Conservation (phyloP, 2,888 invertebrate species). For the Panzeria rudis region DNA sequence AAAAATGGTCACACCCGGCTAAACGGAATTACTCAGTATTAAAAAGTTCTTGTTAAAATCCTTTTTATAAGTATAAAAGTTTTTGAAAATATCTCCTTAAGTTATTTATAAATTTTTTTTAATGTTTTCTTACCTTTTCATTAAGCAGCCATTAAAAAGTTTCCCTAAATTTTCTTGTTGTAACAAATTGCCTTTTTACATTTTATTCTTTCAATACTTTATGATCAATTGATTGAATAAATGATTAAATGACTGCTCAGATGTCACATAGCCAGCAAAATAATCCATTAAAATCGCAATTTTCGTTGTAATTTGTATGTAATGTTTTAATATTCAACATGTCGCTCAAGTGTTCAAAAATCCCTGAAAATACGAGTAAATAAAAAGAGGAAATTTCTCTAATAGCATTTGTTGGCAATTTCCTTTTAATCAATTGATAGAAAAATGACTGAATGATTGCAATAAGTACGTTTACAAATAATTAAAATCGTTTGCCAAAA, state of each 20-base stretch:
- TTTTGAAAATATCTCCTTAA: too few species aligned
- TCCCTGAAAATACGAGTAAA: neutral
- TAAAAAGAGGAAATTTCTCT: neutral
- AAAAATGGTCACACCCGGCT: too few species aligned
- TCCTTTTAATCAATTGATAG: slow-evolving; percentile 52
- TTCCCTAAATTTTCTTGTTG: neutral
- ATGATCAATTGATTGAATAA: slow-evolving; percentile 32
- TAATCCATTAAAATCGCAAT: slow-evolving; percentile 46
- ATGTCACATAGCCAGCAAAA: slow-evolving; percentile 24
- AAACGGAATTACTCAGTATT: too few species aligned
- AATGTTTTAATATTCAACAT: neutral
- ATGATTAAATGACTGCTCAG: slow-evolving; percentile 52
- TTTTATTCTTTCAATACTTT: slow-evolving; percentile 28
- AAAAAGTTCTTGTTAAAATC: too few species aligned
- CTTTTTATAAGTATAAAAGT: too few species aligned
- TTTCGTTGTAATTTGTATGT: slow-evolving; percentile 6
- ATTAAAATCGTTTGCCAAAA: neutral
- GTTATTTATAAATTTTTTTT: too few species aligned
- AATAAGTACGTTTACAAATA: neutral
- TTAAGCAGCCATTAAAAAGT: neutral
- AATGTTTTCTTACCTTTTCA: neutral
- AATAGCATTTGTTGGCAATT: slow-evolving; percentile 60
- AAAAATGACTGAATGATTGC: slow-evolving; percentile 44
- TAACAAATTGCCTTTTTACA: slow-evolving; percentile 8
- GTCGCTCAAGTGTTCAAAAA: slow-evolving; percentile 5